Evolutionary conservation across 2,888 invertebrate genomes (phyloP), one percentile per base, ranked within the genome.

Genomic region (Xylocampa areola): DNA sequence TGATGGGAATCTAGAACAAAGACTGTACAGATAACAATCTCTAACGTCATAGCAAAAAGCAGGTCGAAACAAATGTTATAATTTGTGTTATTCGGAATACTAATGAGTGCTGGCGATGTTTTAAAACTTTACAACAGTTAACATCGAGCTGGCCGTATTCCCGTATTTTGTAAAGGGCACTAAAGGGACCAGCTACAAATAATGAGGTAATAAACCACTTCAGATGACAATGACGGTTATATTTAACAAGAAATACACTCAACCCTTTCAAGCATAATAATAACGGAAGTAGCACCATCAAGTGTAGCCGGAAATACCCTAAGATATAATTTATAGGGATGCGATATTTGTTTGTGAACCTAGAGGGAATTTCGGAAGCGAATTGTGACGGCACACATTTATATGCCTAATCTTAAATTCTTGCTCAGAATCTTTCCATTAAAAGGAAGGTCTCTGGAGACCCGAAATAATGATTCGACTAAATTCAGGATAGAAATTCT

Each of bases 331-430:
- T 76, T 72, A 74, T 66, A 68, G 67, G 57, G 43, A 43, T 63
- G 64, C 43, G 27, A 55, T 41, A 48, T 61, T 55, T 61, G 59
- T 70, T 67, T 60, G 53, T 65, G 44, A 48, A 48, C 50, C 61
- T 59, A 65, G 58, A 74, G 68, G 68, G 68, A 61, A 71, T 71
- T 61, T 52, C 51, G 36, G 43, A 64, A 68, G 62, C 49, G 64
- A 79, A 75, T 77, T 77, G 71, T 64, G 70, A 79, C 68, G 54
- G 53, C 69, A 69, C 55, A 65, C 61, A 66, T 64, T 80, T 78
- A 80, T 81, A 80, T 79, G 67, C 67, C 68, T 76, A 72, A 81
- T 80, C 75, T 78, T 53, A 79, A 82, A 83, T 79, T 80, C 75
- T 53, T 65, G 65, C 68, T 68, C 62, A 64, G 59, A 59, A 49